Evolutionary conservation across 92 coral and sea anemone genomes (phyloP).

Genomic region (Diadumene lineata): DNA sequence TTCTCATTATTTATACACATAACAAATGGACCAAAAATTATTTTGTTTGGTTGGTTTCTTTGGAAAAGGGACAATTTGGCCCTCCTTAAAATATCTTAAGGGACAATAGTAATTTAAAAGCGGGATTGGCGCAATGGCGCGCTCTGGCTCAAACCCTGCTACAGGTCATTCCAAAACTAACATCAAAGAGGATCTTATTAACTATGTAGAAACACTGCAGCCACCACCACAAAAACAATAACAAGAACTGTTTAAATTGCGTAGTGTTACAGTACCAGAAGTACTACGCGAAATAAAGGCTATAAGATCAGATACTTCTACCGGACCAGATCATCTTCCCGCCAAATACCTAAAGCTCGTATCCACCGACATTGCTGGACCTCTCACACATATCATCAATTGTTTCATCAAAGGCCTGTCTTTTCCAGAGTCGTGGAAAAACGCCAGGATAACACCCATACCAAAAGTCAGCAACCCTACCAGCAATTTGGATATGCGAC

Average conservation of each 20-base stretch:
- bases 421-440: conserved; percentile 33
- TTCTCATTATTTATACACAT: too few relatives aligned
- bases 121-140: too few relatives aligned
- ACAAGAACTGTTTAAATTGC: not conserved
- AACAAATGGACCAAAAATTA: too few relatives aligned
- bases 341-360: conserved; percentile 28
- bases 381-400: conserved; percentile 29
- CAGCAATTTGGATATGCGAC: not conserved
- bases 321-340: conserved; percentile 39
- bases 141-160: too few relatives aligned
- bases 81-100: too few relatives aligned
- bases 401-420: not conserved
- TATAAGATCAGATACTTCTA: conserved; percentile 19
- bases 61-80: too few relatives aligned
- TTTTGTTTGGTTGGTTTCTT: too few relatives aligned
- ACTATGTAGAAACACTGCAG: conserved; percentile 3
- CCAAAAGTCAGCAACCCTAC: conserved; percentile 19
- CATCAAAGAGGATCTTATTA: conserved; percentile 21
- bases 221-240: not conserved
- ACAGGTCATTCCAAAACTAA: conserved; percentile 9
- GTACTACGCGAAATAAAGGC: conserved; percentile 23
- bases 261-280: not conserved
- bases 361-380: conserved; percentile 21
- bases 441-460: conserved; percentile 31
- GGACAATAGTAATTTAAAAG: too few relatives aligned